A percentile compares a stretch with the other conserved stretches of the same genome.
Conservation (phyloP, 2,888 invertebrate genomes). For the Caenorhabditis sulstoni region DNA sequence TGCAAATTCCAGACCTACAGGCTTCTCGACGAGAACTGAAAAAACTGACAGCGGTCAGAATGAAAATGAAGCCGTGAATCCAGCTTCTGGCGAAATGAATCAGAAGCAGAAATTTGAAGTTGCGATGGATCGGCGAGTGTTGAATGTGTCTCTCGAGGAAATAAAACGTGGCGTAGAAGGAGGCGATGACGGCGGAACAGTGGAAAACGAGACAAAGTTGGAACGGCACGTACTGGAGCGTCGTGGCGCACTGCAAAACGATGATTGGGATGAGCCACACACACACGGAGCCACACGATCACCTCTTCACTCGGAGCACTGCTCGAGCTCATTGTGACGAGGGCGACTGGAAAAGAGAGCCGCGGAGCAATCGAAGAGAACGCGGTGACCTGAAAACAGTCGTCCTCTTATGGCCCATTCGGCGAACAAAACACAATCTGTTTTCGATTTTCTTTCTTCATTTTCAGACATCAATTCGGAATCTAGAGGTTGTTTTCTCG, state of each 20-base stretch:
- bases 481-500: too few species aligned
- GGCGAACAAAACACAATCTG: too few species aligned
- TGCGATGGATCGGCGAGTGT: constrained; percentile 16
- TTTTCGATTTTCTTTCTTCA: too few species aligned
- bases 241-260: constrained; percentile 11
- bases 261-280: too few species aligned
- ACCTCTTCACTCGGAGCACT: too few species aligned
- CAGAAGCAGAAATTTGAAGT: constrained; percentile 17
- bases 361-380: too few species aligned
- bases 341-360: too few species aligned
- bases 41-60: constrained; percentile 7
- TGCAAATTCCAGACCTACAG: constrained; percentile 2
- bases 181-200: background rate
- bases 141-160: constrained; percentile 18
- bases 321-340: too few species aligned
- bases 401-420: too few species aligned
- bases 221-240: constrained; percentile 11
- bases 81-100: constrained; percentile 15
- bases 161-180: constrained; percentile 12
- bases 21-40: background rate
- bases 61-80: background rate
- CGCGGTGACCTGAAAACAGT: too few species aligned
- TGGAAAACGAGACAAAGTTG: constrained; percentile 14
- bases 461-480: too few species aligned
- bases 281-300: too few species aligned